Conservation (phyloP, 2,113 vertebrate genomes). For the Amblyopsis rosae region DNA sequence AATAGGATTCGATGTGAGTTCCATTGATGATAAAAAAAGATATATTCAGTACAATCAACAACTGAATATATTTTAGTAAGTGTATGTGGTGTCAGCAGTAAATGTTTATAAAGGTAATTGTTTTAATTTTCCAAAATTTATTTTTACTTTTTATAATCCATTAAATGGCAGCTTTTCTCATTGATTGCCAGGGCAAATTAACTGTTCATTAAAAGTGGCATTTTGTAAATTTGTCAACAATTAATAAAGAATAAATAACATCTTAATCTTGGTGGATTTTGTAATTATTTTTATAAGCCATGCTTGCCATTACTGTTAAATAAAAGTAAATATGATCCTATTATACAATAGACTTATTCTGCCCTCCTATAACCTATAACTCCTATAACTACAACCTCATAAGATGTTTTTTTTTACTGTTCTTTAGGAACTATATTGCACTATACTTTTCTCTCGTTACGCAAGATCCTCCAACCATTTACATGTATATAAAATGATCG, state of each 20-base stretch:
- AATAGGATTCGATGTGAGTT: constrained; percentile 43
- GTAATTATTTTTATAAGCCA: not conserved
- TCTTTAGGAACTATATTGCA: too few relatives aligned
- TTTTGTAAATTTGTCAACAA: constrained; percentile 40
- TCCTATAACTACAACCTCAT: not conserved
- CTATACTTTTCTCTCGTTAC: too few relatives aligned
- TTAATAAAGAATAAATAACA: constrained; percentile 52
- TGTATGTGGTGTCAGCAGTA: constrained; percentile 28
- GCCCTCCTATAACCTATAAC: too few relatives aligned
- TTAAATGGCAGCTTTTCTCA: constrained; percentile 64
- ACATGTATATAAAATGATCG: too few relatives aligned
- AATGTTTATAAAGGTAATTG: constrained; percentile 28
- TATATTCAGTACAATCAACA: constrained; percentile 21
- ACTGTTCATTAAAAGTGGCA: constrained; percentile 32
- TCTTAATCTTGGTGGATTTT: constrained; percentile 9
- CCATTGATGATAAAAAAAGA: constrained; percentile 29
- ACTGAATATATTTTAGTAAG: constrained; percentile 18
- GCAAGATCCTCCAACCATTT: too few relatives aligned
- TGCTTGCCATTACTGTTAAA: not conserved
- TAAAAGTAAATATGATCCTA: not conserved
- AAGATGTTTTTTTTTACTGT: too few relatives aligned
- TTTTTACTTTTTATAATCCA: constrained; percentile 64
- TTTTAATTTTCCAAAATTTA: constrained; percentile 53
- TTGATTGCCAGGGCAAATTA: constrained; percentile 52
- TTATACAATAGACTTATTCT: too few relatives aligned